Evolutionary conservation across 2,888 invertebrate genomes (phyloP).

Genomic region (Tethea ocularis): DNA sequence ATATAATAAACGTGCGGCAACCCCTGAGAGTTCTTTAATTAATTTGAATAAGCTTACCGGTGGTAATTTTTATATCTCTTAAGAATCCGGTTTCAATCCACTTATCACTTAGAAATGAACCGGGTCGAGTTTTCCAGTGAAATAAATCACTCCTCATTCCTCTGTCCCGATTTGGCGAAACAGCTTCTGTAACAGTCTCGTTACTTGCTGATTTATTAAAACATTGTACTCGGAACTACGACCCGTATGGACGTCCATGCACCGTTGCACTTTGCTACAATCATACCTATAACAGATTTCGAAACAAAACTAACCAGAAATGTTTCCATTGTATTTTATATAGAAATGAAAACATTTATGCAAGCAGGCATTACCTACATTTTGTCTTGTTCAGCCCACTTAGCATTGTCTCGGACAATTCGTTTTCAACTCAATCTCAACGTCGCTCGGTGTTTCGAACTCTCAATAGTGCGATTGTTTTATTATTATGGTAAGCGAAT

Average conservation of each 20-base stretch:
- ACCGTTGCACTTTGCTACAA: slow-evolving; percentile 46
- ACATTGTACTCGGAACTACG: slow-evolving; percentile 59
- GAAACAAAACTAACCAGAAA: background rate
- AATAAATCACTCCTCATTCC: slow-evolving; percentile 61
- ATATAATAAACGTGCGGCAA: background rate
- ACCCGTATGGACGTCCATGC: slow-evolving; percentile 53
- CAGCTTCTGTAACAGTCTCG: slow-evolving; percentile 60
- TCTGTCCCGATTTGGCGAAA: slow-evolving; percentile 63
- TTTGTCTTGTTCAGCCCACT: slow-evolving; percentile 6
- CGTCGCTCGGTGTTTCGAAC: slow-evolving; percentile 2
- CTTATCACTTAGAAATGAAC: slow-evolving; percentile 44
- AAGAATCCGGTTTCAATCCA: slow-evolving; percentile 36
- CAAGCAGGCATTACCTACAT: background rate
- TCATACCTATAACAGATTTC: background rate
- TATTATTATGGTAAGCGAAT: background rate
- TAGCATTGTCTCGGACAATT: slow-evolving; percentile 3
- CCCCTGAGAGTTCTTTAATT: slow-evolving; percentile 6
- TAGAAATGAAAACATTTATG: slow-evolving; percentile 3
- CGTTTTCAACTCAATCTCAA: slow-evolving; percentile 2
- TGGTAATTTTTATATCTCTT: slow-evolving; percentile 18
- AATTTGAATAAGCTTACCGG: background rate
- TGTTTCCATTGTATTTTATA: background rate
- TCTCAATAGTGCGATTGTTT: background rate
- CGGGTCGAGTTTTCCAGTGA: slow-evolving; percentile 42
- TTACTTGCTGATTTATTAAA: slow-evolving; percentile 66